Evolutionary conservation across 2,797 vertebrate genomes (phyloP).

Genomic region (Paguma larvata): DNA sequence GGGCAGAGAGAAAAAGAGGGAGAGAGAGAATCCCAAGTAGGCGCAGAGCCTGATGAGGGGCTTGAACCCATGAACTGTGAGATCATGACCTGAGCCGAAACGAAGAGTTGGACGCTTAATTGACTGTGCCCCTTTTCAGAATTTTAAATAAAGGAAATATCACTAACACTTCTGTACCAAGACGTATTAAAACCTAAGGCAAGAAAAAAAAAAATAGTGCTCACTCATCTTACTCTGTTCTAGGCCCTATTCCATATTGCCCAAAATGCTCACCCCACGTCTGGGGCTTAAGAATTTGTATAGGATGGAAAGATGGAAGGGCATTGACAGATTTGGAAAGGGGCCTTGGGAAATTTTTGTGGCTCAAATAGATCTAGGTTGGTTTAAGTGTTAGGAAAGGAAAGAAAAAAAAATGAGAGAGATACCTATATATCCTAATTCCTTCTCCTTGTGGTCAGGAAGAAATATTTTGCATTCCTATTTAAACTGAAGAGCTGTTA

Average conservation of each 20-base stretch:
- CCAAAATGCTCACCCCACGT: neutral
- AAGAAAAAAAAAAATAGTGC: neutral
- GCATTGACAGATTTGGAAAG: neutral
- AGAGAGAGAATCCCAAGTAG: too few relatives aligned
- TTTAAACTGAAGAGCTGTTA: constrained; percentile 12
- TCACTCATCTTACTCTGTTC: neutral
- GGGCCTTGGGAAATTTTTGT: neutral
- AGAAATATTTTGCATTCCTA: constrained; percentile 34
- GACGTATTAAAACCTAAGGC: neutral
- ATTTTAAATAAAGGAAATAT: neutral
- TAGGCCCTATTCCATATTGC: neutral
- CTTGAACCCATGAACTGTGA: too few relatives aligned
- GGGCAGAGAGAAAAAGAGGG: too few relatives aligned
- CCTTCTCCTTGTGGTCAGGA: neutral
- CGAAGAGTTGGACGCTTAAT: too few relatives aligned
- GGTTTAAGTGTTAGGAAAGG: neutral
- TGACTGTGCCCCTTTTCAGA: neutral
- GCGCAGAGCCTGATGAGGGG: too few relatives aligned
- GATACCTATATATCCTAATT: neutral
- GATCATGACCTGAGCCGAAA: too few relatives aligned
- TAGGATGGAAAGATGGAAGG: neutral
- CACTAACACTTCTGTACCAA: neutral
- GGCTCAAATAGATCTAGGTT: constrained; percentile 15
- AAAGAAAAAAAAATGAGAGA: neutral
- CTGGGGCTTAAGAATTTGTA: neutral